A percentile compares a stretch with the other conserved stretches of the same genome.
phyloP scores from a whole-genome alignment of 2,113 vertebrate species.

The Bubalus kerabau region DNA sequence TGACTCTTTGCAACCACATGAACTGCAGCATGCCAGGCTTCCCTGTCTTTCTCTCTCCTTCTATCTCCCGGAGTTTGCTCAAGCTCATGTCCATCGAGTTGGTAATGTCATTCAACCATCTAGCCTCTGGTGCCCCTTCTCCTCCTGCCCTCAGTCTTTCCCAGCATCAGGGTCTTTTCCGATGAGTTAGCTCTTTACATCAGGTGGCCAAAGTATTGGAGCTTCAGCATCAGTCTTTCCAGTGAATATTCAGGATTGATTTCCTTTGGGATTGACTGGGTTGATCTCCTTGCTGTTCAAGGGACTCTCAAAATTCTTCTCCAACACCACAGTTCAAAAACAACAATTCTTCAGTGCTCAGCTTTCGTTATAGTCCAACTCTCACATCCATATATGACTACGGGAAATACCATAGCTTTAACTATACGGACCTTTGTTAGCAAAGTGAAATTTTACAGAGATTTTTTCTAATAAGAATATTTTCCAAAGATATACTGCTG shows the following conservation, averaged over 20 bases:
- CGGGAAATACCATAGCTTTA: neutral
- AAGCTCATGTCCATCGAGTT: neutral
- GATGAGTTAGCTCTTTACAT: neutral
- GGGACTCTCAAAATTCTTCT: neutral
- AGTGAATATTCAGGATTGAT: neutral
- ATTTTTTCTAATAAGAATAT: neutral
- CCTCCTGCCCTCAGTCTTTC: neutral
- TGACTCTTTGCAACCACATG: neutral
- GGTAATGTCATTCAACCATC: neutral
- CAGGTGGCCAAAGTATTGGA: neutral
- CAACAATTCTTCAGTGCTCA: neutral
- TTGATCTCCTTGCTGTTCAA: neutral
- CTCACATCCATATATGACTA: neutral
- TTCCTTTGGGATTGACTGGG: neutral
- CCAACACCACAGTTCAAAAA: neutral
- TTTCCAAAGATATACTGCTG: neutral
- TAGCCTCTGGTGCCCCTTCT: neutral
- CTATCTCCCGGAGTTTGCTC: fast-evolving
- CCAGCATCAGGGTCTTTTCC: neutral
- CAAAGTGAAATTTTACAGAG: neutral
- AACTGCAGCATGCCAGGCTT: neutral
- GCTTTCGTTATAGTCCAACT: neutral
- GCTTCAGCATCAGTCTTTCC: neutral
- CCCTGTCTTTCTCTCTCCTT: neutral
- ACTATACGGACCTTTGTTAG: neutral